Percentiles rank a stretch among this genome's conserved stretches.
These are phyloP conservation scores for Malurus alboscapulatus DNA, from an alignment of 2,113 vertebrate species.

Conservation along the genomic window DNA sequence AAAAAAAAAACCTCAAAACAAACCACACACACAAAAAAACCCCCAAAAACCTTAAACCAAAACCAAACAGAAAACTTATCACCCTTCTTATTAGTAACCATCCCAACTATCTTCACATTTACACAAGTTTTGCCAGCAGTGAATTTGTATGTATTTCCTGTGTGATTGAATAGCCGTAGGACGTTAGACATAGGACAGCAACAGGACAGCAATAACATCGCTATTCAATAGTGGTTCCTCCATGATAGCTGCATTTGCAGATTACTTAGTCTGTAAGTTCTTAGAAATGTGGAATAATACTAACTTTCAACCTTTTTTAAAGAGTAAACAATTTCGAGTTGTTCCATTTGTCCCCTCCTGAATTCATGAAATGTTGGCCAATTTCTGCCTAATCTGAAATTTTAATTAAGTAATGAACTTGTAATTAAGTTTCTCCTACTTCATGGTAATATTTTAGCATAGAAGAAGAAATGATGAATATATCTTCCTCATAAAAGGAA, in stretches of 20 bases:
- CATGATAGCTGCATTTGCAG: neutral
- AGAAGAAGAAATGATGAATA: neutral
- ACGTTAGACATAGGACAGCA: neutral
- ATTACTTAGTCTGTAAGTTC: neutral
- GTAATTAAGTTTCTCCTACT: neutral
- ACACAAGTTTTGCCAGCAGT: neutral
- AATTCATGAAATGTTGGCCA: neutral
- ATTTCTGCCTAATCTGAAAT: neutral
- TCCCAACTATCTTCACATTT: neutral
- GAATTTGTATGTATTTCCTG: neutral
- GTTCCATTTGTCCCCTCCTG: neutral
- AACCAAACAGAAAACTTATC: neutral
- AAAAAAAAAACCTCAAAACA: no score
- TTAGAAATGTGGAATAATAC: neutral
- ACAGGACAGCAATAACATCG: neutral
- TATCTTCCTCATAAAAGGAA: neutral
- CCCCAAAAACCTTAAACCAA: no score
- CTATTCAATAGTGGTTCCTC: neutral
- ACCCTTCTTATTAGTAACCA: neutral
- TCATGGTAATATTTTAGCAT: neutral
- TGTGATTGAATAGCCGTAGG: neutral
- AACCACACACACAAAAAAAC: no score
- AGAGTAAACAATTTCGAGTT: neutral
- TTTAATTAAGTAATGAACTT: neutral
- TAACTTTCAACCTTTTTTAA: neutral